Evolutionary conservation across 2,797 vertebrate genomes (phyloP).

Genomic region (Pangasius djambal): DNA sequence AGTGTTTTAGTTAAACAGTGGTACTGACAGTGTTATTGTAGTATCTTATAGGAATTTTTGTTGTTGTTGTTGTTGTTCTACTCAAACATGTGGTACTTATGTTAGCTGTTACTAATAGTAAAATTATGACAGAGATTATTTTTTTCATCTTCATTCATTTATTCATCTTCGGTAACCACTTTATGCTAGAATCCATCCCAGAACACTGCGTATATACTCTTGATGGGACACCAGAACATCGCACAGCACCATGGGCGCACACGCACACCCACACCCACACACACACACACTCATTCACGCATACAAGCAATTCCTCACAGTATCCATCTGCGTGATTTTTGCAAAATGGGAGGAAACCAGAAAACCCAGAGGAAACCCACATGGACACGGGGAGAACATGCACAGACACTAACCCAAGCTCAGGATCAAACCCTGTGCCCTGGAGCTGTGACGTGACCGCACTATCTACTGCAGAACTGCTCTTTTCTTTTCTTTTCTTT

Average conservation of each 20-base stretch:
- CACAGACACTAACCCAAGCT: not conserved
- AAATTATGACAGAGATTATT: no score
- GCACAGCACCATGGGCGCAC: no score
- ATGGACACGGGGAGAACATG: not conserved
- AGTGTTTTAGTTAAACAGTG: no score
- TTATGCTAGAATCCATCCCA: not conserved
- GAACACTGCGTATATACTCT: not conserved
- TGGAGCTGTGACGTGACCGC: not conserved
- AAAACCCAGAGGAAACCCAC: not conserved
- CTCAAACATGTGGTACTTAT: not conserved
- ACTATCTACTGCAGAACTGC: no score
- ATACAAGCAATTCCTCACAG: not conserved
- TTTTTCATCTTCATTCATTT: no score
- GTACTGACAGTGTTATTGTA: no score
- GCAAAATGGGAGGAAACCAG: not conserved
- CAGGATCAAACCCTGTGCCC: no score
- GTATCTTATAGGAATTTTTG: no score
- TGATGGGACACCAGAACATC: not conserved
- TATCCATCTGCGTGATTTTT: not conserved
- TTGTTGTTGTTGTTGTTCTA: no score
- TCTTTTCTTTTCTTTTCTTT: no score
- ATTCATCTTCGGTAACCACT: no score
- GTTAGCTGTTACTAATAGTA: not conserved
- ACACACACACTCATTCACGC: not conserved
- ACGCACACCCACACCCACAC: no score